phyloP scores from a whole-genome alignment of 1,140 invertebrate species.

The Vanessa atalanta region DNA sequence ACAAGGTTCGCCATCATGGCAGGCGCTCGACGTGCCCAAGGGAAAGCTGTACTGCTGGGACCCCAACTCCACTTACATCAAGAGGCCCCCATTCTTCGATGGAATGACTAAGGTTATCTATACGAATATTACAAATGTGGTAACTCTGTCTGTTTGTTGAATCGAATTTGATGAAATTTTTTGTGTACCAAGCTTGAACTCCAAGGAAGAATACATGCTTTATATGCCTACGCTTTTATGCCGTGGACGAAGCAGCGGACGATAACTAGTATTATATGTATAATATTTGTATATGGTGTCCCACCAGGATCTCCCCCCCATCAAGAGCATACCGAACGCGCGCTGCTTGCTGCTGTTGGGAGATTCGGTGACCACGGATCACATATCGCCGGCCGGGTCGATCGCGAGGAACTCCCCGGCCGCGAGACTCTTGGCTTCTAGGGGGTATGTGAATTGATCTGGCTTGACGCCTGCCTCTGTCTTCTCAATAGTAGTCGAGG shows the following conservation, averaged over 20 bases:
- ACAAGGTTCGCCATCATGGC: conserved; percentile 93
- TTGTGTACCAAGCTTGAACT: too few species aligned
- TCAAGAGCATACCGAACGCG: conserved; percentile 84
- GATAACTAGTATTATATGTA: too few species aligned
- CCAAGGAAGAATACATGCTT: too few species aligned
- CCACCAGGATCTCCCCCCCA: conserved; percentile 81
- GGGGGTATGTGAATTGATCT: conserved; percentile 77
- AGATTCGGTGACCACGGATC: conserved; percentile 98
- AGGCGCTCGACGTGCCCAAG: conserved; percentile 88
- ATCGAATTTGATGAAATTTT: too few species aligned
- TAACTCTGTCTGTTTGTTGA: too few species aligned
- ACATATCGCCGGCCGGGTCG: conserved; percentile 98
- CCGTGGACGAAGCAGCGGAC: too few species aligned
- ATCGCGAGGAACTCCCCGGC: conserved; percentile 97
- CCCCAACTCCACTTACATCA: conserved; percentile 95
- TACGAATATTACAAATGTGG: background rate
- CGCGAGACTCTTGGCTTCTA: conserved; percentile 90
- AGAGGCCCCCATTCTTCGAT: conserved; percentile 98
- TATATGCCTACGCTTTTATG: too few species aligned
- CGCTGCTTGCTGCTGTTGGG: conserved; percentile 93
- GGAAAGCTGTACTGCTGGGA: conserved; percentile 97
- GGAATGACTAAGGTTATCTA: conserved; percentile 86
- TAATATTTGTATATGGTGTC: too few species aligned
- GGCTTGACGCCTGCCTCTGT: too few species aligned
- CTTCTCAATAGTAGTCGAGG: too few species aligned